Conservation (phyloP, 2,888 invertebrate genomes). For the Orthosia gracilis region DNA sequence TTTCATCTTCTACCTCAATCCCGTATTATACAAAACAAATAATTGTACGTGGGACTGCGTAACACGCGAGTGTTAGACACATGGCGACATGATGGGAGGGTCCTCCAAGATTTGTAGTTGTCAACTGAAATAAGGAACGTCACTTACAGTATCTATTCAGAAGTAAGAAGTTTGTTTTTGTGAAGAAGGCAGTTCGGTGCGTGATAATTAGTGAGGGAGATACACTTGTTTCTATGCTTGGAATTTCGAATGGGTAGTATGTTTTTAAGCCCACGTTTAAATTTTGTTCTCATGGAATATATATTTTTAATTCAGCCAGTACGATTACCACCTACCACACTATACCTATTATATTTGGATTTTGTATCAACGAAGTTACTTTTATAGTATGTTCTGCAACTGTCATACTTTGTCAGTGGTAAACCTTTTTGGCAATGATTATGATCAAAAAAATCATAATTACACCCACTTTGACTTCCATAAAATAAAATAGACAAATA, state of each 20-base stretch:
- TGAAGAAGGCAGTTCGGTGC: conserved; percentile 52
- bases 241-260: not conserved
- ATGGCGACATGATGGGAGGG: conserved; percentile 85
- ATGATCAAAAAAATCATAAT: not conserved
- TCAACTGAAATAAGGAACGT: conserved; percentile 84
- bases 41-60: conserved; percentile 81
- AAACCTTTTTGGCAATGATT: not conserved
- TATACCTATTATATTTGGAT: not conserved
- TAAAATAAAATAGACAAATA: conserved; percentile 15
- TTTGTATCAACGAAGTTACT: not conserved
- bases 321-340: not conserved
- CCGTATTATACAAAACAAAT: conserved; percentile 68
- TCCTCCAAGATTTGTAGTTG: conserved; percentile 89
- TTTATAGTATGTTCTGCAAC: not conserved
- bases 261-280: not conserved
- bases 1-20: conserved; percentile 61
- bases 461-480: not conserved
- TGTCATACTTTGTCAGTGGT: conserved; percentile 1
- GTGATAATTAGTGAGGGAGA: conserved; percentile 26
- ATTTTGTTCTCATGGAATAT: not conserved
- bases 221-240: not conserved
- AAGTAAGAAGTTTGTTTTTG: conserved; percentile 68
- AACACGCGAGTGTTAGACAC: conserved; percentile 86
- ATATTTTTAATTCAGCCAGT: not conserved
- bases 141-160: conserved; percentile 74